Conservation (phyloP, 1,140 invertebrate genomes). For the Panonychus citri region DNA sequence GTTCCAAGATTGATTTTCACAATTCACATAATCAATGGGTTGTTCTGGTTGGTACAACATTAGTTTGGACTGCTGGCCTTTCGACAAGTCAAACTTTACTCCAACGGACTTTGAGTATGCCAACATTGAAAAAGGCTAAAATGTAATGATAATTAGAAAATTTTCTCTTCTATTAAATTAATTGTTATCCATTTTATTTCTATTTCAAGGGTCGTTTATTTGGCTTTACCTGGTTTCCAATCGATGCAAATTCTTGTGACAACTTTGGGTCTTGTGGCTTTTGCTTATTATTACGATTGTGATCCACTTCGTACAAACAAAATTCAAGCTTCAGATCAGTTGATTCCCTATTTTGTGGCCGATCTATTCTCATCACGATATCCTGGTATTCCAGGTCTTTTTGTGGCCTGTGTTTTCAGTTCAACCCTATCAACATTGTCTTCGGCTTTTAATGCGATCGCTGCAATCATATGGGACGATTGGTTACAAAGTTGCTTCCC, state of each 20-base stretch:
- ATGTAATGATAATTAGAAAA: neutral
- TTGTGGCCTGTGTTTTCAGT: constrained; percentile 19
- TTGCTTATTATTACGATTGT: constrained; percentile 19
- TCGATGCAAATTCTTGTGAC: constrained; percentile 3
- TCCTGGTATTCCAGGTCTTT: constrained; percentile 20
- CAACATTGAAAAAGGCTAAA: constrained; percentile 8
- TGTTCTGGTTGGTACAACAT: neutral
- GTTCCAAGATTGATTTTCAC: constrained; percentile 7
- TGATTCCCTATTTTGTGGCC: constrained; percentile 20
- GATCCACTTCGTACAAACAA: constrained; percentile 19
- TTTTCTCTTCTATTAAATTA: neutral
- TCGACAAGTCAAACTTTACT: constrained; percentile 11
- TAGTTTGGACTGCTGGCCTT: constrained; percentile 9
- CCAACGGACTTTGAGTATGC: constrained; percentile 10
- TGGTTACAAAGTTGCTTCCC: neutral
- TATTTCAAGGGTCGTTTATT: constrained; percentile 2
- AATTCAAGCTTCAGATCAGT: constrained; percentile 17
- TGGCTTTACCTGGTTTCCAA: constrained; percentile 6
- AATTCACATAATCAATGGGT: constrained; percentile 10
- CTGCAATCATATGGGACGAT: constrained; percentile 9
- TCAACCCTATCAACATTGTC: constrained; percentile 14
- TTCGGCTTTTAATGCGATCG: constrained; percentile 11
- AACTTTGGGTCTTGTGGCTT: constrained; percentile 19
- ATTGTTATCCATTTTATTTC: neutral
- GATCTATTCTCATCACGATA: constrained; percentile 13